phyloP scores from a whole-genome alignment of 1,140 invertebrate genomes.

The Brachionus rubens region DNA sequence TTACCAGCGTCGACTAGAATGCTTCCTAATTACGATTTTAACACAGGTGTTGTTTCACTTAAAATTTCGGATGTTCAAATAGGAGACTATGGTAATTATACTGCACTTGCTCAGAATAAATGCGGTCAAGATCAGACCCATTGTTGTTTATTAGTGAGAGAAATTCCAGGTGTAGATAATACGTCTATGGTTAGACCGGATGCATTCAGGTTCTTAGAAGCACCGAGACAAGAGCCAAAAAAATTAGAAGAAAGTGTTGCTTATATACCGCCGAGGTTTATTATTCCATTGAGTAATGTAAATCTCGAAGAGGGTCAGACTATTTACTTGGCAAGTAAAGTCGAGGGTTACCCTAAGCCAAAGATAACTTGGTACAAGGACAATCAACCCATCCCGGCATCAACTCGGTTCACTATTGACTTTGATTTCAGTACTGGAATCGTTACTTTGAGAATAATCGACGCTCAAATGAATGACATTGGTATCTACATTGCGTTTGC shows the following conservation, averaged over 20 bases:
- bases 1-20: conserved; percentile 47
- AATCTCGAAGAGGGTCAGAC: conserved; percentile 85
- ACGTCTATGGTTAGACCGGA: conserved; percentile 40
- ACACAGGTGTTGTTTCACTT: neutral
- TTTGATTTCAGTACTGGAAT: conserved; percentile 83
- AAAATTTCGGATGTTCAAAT: neutral
- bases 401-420: conserved; percentile 63
- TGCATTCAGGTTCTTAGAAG: conserved; percentile 31
- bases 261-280: conserved; percentile 71
- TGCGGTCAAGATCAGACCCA: conserved; percentile 17
- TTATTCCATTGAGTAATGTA: conserved; percentile 82
- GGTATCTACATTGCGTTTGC: conserved; percentile 64
- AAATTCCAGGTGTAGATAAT: conserved; percentile 1
- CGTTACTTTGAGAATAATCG: conserved; percentile 71
- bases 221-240: neutral
- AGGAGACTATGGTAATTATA: conserved; percentile 41
- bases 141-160: neutral
- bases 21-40: conserved; percentile 30
- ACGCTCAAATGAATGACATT: conserved; percentile 83
- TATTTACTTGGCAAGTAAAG: conserved; percentile 87
- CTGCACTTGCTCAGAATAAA: conserved; percentile 19
- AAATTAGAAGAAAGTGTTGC: neutral
- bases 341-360: conserved; percentile 87
- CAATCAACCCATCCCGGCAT: conserved; percentile 61
- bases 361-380: conserved; percentile 94